Evolutionary conservation across 1,140 invertebrate genomes (phyloP).

Genomic region (Temnothorax curvispinosus): DNA sequence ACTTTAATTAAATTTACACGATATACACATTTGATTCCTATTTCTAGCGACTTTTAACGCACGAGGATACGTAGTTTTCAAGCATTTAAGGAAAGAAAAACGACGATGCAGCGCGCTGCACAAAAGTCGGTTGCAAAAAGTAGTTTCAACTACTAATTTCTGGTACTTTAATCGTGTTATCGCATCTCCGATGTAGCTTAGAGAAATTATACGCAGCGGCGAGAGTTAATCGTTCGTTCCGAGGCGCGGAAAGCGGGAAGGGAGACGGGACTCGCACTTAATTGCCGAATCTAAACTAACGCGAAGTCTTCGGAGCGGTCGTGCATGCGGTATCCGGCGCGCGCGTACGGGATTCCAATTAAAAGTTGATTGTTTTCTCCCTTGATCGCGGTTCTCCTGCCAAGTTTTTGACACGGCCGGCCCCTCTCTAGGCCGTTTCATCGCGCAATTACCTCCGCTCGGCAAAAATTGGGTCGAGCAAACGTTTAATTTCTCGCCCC

Average conservation of each 20-base stretch:
- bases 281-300: slow-evolving; percentile 33
- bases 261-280: slow-evolving; percentile 10
- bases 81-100: background rate
- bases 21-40: background rate
- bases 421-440: background rate
- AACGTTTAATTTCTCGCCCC: slow-evolving; percentile 61
- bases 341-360: slow-evolving; percentile 42
- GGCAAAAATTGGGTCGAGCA: slow-evolving; percentile 61
- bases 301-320: slow-evolving; percentile 2
- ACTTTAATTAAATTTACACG: background rate
- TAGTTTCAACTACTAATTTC: background rate
- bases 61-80: background rate
- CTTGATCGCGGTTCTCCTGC: background rate
- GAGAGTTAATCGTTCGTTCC: slow-evolving; percentile 34
- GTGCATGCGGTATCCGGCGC: slow-evolving; percentile 36
- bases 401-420: slow-evolving; percentile 26
- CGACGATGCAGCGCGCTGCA: background rate
- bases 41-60: background rate
- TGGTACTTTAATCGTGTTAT: background rate
- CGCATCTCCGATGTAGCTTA: background rate
- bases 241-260: background rate
- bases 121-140: background rate
- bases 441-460: slow-evolving; percentile 50
- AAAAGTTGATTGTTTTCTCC: slow-evolving; percentile 57
- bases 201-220: slow-evolving; percentile 12